Base-by-base conservation (phyloP, 2,797 vertebrate species). In the Orientallactaga sibirica region DNA sequence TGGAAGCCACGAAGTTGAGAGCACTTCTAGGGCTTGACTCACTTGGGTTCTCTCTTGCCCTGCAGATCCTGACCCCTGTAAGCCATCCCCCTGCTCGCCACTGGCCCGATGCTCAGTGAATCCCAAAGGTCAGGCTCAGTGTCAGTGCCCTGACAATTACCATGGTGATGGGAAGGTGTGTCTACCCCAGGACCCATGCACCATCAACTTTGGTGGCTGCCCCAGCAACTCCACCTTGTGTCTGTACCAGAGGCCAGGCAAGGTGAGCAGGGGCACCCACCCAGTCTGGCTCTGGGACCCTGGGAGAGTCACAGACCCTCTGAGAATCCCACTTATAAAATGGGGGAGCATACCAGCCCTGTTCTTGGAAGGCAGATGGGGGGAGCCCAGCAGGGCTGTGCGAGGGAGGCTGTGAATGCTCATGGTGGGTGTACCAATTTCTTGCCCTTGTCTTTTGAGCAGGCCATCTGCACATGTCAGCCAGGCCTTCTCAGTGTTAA, bases 131-230 rank as follows among this genome's bases (percentile, higher is more conserved):
- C 97, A 98, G 29, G 98, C 99, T 91, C 97, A 92, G 2, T 99
- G 99, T 24, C 97, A 62, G n/a, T 99, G 99, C 97, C 98, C 98
- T 84, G 90, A 98, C 0, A 98, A 98, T 84, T 99, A 98, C 58
- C 87, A 98, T 61, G 99, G 99, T 2, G 98, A 99, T 1, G 99
- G 99, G 18, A 98, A 75, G 55, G 92, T 99, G 77, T 99, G 99
- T 81, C 94, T 98, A 77, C 98, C 99, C 33, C 97, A 95, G 94
- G 99, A 99, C 92, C 99, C 98, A 1, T 99, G 99, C 87, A 73
- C 97, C 24, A 24, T 94, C n/a, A 97, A 98, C 98, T 98, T 99
- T 0, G 99, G 99, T 52, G 99, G 98, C 83, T 99, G 99, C 95
- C 98, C 98, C 78, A 78, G 96, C 77, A 98, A 99, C 96, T 98